Percentiles rank a stretch among this genome's conserved stretches.
phyloP scores from a whole-genome alignment of 2,888 invertebrate species.

The Cataglyphis altisquamis region DNA sequence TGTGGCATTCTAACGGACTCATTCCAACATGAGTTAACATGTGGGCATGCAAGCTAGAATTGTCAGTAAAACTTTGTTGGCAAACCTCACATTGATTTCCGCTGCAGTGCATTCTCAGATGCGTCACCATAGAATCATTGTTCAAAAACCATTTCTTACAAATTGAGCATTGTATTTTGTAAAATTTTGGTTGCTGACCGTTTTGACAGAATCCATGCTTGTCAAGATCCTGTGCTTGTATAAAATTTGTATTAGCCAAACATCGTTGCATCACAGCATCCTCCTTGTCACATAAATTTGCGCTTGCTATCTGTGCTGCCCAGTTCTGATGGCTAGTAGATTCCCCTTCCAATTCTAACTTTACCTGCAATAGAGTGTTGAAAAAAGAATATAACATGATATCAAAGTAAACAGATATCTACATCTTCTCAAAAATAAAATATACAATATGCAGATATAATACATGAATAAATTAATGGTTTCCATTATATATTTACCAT shows the following conservation, averaged over 20 bases:
- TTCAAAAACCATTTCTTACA: conserved; percentile 85
- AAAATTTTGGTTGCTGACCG: conserved; percentile 81
- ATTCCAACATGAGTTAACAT: conserved; percentile 83
- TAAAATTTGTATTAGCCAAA: conserved; percentile 71
- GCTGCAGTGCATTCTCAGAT: conserved; percentile 81
- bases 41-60: conserved; percentile 80
- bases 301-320: conserved; percentile 79
- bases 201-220: conserved; percentile 69
- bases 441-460: neutral
- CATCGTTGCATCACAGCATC: conserved; percentile 79
- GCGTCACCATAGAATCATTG: conserved; percentile 84
- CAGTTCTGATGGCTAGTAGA: conserved; percentile 81
- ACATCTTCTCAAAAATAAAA: no score
- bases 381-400: neutral
- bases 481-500: conserved; percentile 78
- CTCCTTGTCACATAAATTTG: conserved; percentile 80
- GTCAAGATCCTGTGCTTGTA: conserved; percentile 67
- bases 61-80: conserved; percentile 81
- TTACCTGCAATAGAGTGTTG: conserved; percentile 75
- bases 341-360: conserved; percentile 83
- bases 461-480: neutral
- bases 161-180: conserved; percentile 83
- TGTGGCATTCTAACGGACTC: conserved; percentile 81
- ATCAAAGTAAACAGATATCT: no score
- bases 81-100: conserved; percentile 83